These are phyloP conservation scores for Magallana angulata DNA, from an alignment of 1,140 invertebrate species.

Conservation along the genomic window DNA sequence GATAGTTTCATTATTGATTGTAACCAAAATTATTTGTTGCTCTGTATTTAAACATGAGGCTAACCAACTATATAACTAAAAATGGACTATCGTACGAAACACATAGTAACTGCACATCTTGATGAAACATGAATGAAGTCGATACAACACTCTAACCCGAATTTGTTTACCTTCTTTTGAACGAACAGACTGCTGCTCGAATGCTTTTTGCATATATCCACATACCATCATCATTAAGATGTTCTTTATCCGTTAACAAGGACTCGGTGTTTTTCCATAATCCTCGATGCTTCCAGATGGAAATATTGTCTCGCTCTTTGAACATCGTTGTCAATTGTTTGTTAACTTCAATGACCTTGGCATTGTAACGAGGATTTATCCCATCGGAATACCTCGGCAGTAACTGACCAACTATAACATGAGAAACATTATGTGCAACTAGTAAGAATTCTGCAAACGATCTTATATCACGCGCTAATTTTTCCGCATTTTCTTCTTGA, in stretches of 20 bases:
- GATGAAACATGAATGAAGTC: no score
- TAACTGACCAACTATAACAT: slow-evolving; percentile 26
- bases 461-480: not conserved
- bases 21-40: no score
- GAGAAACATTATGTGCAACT: slow-evolving; percentile 2
- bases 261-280: slow-evolving; percentile 28
- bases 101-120: no score
- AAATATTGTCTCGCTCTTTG: not conserved
- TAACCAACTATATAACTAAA: no score
- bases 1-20: no score
- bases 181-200: not conserved
- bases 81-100: no score
- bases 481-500: not conserved
- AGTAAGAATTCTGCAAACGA: not conserved
- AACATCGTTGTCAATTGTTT: not conserved
- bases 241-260: not conserved
- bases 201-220: slow-evolving; percentile 15
- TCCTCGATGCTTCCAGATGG: slow-evolving; percentile 27
- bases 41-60: no score
- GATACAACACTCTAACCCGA: not conserved
- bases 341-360: not conserved
- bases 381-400: slow-evolving; percentile 41
- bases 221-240: slow-evolving; percentile 37
- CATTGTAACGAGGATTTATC: slow-evolving; percentile 1
- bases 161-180: not conserved